These are phyloP conservation scores for Eilema griseolum DNA, from an alignment of 2,888 invertebrate species.

Conservation along the genomic window DNA sequence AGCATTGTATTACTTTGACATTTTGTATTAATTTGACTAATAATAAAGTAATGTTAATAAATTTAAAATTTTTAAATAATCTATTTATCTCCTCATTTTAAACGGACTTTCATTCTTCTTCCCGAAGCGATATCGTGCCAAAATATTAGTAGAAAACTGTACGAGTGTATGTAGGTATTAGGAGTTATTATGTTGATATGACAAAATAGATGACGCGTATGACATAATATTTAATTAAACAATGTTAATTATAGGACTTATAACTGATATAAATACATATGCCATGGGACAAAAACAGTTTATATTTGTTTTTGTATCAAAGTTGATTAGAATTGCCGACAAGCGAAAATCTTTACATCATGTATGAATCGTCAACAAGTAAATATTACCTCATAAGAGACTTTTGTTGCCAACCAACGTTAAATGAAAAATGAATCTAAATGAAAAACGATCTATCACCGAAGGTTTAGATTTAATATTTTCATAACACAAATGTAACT, in stretches of 20 bases:
- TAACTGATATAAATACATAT: background rate
- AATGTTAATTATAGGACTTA: slow-evolving; percentile 7
- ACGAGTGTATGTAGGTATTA: background rate
- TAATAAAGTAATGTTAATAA: too few species aligned
- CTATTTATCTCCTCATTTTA: too few species aligned
- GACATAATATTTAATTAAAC: background rate
- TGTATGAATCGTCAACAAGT: background rate
- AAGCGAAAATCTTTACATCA: background rate
- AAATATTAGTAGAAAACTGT: background rate
- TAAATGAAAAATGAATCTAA: too few species aligned
- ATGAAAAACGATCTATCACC: too few species aligned
- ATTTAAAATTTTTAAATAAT: too few species aligned
- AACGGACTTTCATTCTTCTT: too few species aligned
- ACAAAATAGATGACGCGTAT: background rate
- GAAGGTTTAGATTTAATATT: too few species aligned
- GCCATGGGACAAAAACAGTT: background rate
- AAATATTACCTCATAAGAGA: background rate
- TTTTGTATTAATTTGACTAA: too few species aligned
- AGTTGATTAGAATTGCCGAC: background rate
- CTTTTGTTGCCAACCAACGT: too few species aligned
- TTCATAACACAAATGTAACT: too few species aligned
- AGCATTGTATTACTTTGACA: too few species aligned
- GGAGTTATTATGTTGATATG: background rate
- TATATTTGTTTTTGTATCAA: background rate
- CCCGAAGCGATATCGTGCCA: background rate